Conservation (phyloP, 1,140 invertebrate genomes). For the Drosophila tsacasi region DNA sequence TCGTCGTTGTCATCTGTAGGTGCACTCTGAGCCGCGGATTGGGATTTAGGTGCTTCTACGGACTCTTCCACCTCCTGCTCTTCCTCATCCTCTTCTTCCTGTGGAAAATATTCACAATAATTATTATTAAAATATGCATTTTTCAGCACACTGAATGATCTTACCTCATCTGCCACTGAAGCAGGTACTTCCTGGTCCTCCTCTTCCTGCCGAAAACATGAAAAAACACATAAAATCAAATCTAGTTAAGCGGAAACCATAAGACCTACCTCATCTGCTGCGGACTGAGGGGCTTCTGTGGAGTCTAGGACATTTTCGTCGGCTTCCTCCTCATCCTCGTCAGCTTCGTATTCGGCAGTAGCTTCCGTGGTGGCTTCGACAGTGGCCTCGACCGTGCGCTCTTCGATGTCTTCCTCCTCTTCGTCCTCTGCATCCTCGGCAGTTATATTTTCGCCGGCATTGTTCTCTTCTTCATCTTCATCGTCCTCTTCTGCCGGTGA, state of each 20-base stretch:
- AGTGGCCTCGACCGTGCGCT: conserved; percentile 67
- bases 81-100: conserved; percentile 55
- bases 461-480: conserved; percentile 78
- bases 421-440: conserved; percentile 82
- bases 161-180: conserved; percentile 1
- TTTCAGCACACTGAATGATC: background rate
- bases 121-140: too few species aligned
- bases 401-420: conserved; percentile 79
- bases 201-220: background rate
- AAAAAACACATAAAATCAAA: background rate
- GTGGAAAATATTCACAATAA: background rate
- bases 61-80: conserved; percentile 58
- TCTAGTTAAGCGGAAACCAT: background rate
- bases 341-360: conserved; percentile 62
- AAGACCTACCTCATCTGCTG: conserved; percentile 50
- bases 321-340: conserved; percentile 45
- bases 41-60: conserved; percentile 23
- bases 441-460: conserved; percentile 82
- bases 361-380: conserved; percentile 63
- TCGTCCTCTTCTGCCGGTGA: conserved; percentile 54
- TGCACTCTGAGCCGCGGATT: conserved; percentile 46
- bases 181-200: conserved; percentile 6
- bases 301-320: conserved; percentile 42
- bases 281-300: conserved; percentile 26
- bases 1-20: conserved; percentile 41